Base-by-base conservation (phyloP, 2,113 vertebrate species). In the Cynoglossus semilaevis region DNA sequence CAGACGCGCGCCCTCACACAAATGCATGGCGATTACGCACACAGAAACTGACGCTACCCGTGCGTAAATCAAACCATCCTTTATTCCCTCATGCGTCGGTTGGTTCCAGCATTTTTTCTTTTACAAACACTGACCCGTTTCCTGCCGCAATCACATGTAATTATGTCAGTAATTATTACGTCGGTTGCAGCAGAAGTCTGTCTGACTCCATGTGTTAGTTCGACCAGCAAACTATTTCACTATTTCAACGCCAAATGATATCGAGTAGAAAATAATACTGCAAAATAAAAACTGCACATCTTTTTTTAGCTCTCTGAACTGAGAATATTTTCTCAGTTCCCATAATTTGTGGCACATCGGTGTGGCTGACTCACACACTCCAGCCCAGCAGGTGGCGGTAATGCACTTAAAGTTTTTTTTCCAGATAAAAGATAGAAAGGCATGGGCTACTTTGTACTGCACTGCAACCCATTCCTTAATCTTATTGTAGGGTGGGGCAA, bases 151-250 rank as follows among this genome's bases (percentile, higher is more conserved):
- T 74, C 58, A 73, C 67, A 61, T 76, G 51, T 72, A 83, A 81
- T 84, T 73, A 72, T 71, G 63, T 73, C 63, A 45, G 61, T 74
- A 72, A 81, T 82, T 81, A 76, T 82, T 58, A 72, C 54, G 77
- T 69, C 35, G 64, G 10, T 2, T 29, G 16, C 37, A 48, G 67
- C 18, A 53, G 2, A n/a, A 67, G 51, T 57, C 48, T 55, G 51
- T 41, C n/a, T 63, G 75, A 61, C 61, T 53, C 38, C 12, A 47
- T 43, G 53, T 41, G 51, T 16, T 17, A 9, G 51, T 58, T 64
- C 15, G 45, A 15, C 43, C 50, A 8, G n/a, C n/a, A n/a, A n/a
- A n/a, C 8, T 4, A 7, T 38, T 60, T 71, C 70, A 67, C 51
- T 76, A n/a, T n/a, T n/a, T n/a, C 75, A 61, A 50, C 73, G 56